A percentile compares a stretch with the other conserved stretches of the same genome.
Evolutionary conservation across 2,113 vertebrate species (phyloP).

Genomic region (Etheostoma cragini): DNA sequence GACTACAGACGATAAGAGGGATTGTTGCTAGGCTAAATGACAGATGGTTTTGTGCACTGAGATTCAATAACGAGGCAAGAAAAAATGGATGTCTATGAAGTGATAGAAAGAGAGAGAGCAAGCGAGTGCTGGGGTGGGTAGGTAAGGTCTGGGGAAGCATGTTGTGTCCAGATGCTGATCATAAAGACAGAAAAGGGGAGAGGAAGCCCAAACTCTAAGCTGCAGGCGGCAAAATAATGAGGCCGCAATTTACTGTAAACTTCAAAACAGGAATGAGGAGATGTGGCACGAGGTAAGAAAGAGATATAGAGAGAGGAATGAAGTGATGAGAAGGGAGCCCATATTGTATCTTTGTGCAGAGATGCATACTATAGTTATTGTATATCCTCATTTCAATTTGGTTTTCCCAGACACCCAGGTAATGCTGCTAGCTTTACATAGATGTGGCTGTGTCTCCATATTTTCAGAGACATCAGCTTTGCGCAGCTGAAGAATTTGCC

Average conservation of each 20-base stretch:
- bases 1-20: background rate
- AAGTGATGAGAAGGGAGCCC: background rate
- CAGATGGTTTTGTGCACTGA: background rate
- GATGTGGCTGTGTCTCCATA: background rate
- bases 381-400: background rate
- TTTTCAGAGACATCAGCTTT: background rate
- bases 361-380: background rate
- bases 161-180: conserved; percentile 81
- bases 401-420: background rate
- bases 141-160: conserved; percentile 67
- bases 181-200: conserved; percentile 51
- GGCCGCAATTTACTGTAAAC: conserved; percentile 65
- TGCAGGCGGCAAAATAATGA: conserved; percentile 78
- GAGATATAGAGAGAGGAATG: background rate
- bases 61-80: background rate
- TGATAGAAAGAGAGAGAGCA: background rate
- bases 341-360: background rate
- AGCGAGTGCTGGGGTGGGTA: conserved; percentile 34
- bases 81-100: conserved; percentile 10
- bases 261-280: conserved; percentile 52
- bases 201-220: conserved; percentile 48
- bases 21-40: background rate
- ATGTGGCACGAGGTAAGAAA: conserved; percentile 11
- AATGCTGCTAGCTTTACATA: background rate
- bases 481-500: conserved; percentile 32